A percentile compares a stretch with the other conserved stretches of the same genome.
Evolutionary conservation across 2,113 vertebrate species (phyloP).

Genomic region (Mirza zaza): DNA sequence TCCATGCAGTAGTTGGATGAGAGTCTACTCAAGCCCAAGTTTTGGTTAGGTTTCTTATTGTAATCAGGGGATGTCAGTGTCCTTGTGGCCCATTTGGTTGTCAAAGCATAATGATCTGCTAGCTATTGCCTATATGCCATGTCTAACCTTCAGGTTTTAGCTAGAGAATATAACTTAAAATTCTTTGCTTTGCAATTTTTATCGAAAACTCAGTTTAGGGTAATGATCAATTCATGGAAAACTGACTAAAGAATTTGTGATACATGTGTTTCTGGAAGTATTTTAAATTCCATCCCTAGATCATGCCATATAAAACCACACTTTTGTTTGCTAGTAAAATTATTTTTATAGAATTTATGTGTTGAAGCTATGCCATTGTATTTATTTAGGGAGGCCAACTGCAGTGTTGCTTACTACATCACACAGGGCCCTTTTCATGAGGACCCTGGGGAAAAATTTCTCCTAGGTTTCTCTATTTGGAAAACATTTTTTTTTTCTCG

Average conservation of each 20-base stretch:
- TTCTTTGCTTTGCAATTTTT: neutral
- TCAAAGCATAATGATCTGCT: neutral
- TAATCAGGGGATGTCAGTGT: neutral
- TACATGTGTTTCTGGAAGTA: neutral
- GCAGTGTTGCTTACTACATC: neutral
- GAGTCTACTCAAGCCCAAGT: neutral
- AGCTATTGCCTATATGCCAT: neutral
- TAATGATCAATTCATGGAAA: neutral
- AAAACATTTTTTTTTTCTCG: neutral
- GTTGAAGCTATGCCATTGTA: neutral
- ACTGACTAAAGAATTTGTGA: neutral
- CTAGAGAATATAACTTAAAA: slow-evolving; percentile 43
- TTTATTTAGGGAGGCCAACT: neutral
- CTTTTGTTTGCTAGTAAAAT: neutral
- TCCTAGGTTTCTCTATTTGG: neutral
- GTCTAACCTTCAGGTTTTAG: neutral
- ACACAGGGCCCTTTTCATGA: neutral
- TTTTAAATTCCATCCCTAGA: neutral
- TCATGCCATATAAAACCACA: neutral
- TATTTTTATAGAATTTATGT: slow-evolving; percentile 4
- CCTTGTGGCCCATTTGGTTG: no score
- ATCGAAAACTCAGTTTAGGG: neutral
- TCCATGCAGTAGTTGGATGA: neutral
- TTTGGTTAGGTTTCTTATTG: neutral
- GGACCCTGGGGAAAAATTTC: neutral